Conservation (phyloP, 2,797 vertebrate species). For the Taeniopygia guttata region DNA sequence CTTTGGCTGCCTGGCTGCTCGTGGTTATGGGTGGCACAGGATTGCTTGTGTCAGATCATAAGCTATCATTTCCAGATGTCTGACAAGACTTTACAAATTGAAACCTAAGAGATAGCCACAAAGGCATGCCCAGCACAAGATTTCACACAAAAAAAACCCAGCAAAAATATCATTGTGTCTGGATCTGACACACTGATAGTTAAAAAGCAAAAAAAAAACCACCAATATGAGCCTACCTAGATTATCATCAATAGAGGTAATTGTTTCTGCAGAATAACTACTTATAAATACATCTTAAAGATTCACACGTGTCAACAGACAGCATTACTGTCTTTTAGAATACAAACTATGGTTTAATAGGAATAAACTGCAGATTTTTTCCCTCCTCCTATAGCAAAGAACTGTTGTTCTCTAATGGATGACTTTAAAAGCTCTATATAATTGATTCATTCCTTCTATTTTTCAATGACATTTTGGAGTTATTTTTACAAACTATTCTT, state of each 20-base stretch:
- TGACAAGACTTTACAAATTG: neutral
- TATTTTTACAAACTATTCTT: slow-evolving; percentile 31
- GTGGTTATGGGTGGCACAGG: neutral
- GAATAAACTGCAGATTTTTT: neutral
- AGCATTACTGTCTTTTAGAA: neutral
- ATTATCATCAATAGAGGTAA: neutral
- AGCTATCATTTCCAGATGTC: neutral
- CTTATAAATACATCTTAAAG: neutral
- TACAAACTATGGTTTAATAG: neutral
- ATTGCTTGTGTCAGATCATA: neutral
- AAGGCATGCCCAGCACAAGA: neutral
- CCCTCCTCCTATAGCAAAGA: neutral
- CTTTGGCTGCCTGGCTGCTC: neutral
- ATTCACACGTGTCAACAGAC: neutral
- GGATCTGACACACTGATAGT: neutral
- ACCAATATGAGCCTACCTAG: neutral
- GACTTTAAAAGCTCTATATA: slow-evolving; percentile 4
- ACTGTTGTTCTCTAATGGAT: slow-evolving; percentile 1
- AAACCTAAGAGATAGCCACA: neutral
- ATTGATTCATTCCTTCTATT: slow-evolving; percentile 18
- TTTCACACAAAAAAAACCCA: neutral
- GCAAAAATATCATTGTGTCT: neutral
- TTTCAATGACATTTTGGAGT: slow-evolving; percentile 21
- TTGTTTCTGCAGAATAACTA: neutral
- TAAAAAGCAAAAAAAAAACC: neutral